Base-by-base conservation (phyloP, 2,113 vertebrate species). In the Lepus timidus region DNA sequence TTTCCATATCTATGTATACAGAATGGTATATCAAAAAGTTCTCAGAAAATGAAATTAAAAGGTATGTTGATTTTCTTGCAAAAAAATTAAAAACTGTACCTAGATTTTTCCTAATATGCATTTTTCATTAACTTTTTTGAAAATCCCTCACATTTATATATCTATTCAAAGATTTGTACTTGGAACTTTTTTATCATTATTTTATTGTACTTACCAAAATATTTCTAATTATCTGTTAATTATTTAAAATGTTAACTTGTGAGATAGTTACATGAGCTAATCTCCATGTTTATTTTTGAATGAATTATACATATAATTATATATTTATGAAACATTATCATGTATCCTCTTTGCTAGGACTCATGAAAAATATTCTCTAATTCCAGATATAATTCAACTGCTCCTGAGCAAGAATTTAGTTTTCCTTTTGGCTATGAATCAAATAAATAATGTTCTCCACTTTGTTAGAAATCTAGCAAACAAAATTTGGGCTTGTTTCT, bases 341-440 rank as follows among this genome's bases (percentile, higher is more conserved):
- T 33, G 0, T 74, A 7, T 55, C 23, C 29, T 61, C n/a, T 81
- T 81, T 83, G 83, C 17, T 80, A 51, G 6, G 61, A 61, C 12
- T 67, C 44, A 76, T 61, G 19, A 36, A 78, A 61, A 79, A 55
- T 4, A 36, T 19, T 33, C 16, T 91, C 17, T 27, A 85, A 73
- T 75, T 91, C 23, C 14, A 49, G 13, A 71, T 33, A 81, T 55
- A 85, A 61, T 2, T 61, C 6, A 62, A 74, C 12, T 55, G 36
- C 9, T 95, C 2, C 4, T 65, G 85, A 36, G 51, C 29, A 81
- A 90, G 52, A 87, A 67, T 76, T 74, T 75, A 68, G 62, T 89
- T 85, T 93, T 90, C 23, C 52, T 81, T 25, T 65, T 84, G 67
- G 25, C n/a, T 89, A 31, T 70, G 36, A 75, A 23, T 90, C 78